Evolutionary conservation across 2,113 vertebrate species (phyloP), one percentile per base, ranked within the genome.

Genomic region (Scytalopus superciliaris): DNA sequence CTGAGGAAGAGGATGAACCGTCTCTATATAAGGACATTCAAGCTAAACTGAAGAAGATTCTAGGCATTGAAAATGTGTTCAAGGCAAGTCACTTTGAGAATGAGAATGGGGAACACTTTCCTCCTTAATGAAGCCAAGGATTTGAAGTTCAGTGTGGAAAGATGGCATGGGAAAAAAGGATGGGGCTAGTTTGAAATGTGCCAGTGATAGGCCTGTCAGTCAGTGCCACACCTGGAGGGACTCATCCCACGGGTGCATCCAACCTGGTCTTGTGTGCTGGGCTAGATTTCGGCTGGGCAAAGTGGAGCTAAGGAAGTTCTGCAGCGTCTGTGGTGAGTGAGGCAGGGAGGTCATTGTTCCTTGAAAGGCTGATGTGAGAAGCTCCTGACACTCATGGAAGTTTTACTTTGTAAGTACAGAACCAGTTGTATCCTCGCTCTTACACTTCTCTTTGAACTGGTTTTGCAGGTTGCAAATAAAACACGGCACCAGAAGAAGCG

Each of bases 21-120:
- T 39, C 70, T 19, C 93, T 96, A 3, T 95, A 84, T 64, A 93
- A 59, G 12, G 80, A 87, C 10, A 82, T 98, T 44, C 76, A 98
- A 92, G 86, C 93, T 92, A 99, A 98, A 93, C 93, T 98, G 83
- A 98, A 96, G 84, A 98, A 97, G 95, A 98, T 98, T 84, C 93
- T 96, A 73, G 95, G 97, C 72, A 87, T 97, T 90, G 94, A 93
- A 44, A 84, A 93, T 3, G 70, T 97, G 15, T 91, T 94, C 86
- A 87, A 92, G 96, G 97, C 96, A 96, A 90, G 74, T 64, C 21
- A 82, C 45, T 67, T 53, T 21, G n/a, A 68, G 30, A 63, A 35
- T 59, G 31, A 15, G 37, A 18, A 10, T 3, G 14, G 19, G 55
- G 6, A 55, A 35, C 10, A n/a, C 53, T 56, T 81, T 60, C 30